Base-by-base conservation (phyloP, 2,888 invertebrate species). In the Trachelus troglodyta region DNA sequence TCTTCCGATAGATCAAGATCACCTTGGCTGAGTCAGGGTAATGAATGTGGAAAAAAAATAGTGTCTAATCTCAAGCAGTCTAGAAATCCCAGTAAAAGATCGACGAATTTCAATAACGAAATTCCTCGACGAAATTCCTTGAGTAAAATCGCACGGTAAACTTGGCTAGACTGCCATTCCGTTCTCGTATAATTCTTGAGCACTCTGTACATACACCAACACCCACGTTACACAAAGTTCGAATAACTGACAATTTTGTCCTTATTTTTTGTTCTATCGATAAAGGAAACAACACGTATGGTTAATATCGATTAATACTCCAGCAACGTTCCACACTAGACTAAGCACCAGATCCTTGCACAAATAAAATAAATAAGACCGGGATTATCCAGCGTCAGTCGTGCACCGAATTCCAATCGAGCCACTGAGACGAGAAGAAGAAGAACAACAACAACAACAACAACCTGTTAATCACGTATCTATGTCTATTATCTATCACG, bases 391-490 rank as follows among this genome's bases (percentile, higher is more conserved):
- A 56, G 23, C 56, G 56, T 56, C 56, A 34, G 33, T 33, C 71
- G 11, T 34, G 71, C 31, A 71, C 33, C 71, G 71, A 71, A 71
- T 34, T 71, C 71, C 33, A 31, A 34, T 71, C 71, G 34, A 71
- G 31, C 23, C 71, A 56, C 71, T 12, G 34, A 31, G 33, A 71
- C 71, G 9, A 71, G 33, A 33, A 69, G 35, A 34, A 34, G 34
- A 35, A 34, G 2, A 35, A 69, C 15, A n/a, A 75, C 73, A 15
- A 37, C 76, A 74, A 68, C 73, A 81, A 79, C 82, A 80, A 80
- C 83, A 83, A 83, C 83, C 83, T 83, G 83, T 83, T 83, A 82
- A 83, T 83, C 82, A 81, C 80, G 69, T 34, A 74, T 74, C 75
- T 56, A 56, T 56, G 23, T 56, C 56, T 56, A 56, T 56, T 23